Evolutionary conservation across 2,113 vertebrate genomes (phyloP).

Genomic region (Grammomys surdaster): DNA sequence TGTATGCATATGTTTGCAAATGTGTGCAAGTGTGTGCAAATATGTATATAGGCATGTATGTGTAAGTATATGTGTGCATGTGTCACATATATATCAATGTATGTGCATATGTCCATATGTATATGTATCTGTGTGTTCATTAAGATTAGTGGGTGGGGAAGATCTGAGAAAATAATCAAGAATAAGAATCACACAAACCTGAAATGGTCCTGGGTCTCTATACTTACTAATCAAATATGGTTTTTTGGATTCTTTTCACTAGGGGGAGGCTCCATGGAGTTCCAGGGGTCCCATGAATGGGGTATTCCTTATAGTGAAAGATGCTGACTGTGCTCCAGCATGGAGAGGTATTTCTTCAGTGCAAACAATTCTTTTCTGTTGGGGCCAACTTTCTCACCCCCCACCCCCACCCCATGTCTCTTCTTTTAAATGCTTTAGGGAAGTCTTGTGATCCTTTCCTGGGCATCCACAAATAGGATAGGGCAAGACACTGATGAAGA

Average conservation of each 20-base stretch:
- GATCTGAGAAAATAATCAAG: neutral
- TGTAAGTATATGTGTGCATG: neutral
- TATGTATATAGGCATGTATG: neutral
- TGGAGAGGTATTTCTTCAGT: neutral
- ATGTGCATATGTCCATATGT: neutral
- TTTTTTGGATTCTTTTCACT: neutral
- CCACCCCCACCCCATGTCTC: constrained; percentile 15
- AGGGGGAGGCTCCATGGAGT: neutral
- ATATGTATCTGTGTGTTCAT: neutral
- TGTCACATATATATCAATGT: neutral
- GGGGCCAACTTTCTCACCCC: constrained; percentile 51
- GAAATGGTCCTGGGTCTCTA: neutral
- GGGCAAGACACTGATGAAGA: constrained; percentile 65
- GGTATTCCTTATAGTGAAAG: neutral
- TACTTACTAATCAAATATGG: neutral
- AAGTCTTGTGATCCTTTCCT: constrained; percentile 52
- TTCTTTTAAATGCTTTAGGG: constrained; percentile 66
- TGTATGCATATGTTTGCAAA: too few relatives aligned
- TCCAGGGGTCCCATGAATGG: neutral
- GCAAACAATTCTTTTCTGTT: constrained; percentile 44
- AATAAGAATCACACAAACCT: neutral
- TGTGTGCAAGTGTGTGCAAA: neutral
- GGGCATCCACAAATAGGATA: constrained; percentile 68
- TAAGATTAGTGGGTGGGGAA: neutral
- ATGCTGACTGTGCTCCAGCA: neutral